These are phyloP conservation scores for Psammodynastes pulverulentus DNA, from an alignment of 2,113 vertebrate genomes.

Conservation along the genomic window DNA sequence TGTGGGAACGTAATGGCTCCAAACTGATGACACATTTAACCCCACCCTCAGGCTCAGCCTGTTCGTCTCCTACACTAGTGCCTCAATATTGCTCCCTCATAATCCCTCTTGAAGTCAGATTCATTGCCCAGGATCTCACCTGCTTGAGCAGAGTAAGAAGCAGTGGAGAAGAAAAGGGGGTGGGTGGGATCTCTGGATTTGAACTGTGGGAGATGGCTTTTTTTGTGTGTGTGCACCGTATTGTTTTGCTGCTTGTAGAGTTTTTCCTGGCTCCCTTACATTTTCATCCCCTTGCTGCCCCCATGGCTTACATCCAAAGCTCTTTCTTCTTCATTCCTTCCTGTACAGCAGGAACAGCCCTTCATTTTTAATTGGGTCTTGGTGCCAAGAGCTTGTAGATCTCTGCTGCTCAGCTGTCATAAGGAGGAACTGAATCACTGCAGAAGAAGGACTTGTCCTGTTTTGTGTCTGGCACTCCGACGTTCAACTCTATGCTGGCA, in stretches of 20 bases:
- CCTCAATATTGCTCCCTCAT: not conserved
- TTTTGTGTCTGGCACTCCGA: not conserved
- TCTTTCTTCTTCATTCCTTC: not conserved
- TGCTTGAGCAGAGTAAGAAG: not conserved
- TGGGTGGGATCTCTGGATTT: not conserved
- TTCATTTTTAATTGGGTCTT: constrained; percentile 5
- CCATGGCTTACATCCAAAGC: not conserved
- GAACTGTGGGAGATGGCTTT: not conserved
- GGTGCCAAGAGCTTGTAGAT: constrained; percentile 4
- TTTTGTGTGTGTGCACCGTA: not conserved
- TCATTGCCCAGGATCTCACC: not conserved
- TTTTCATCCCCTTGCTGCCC: constrained; percentile 15
- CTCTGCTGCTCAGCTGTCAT: constrained; percentile 1
- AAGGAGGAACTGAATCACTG: constrained; percentile 2
- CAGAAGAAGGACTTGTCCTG: not conserved
- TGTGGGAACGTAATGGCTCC: not conserved
- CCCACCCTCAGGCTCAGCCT: not conserved
- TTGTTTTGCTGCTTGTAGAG: not conserved
- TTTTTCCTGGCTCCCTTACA: constrained; percentile 3
- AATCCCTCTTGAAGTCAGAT: not conserved
- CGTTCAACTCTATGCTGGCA: not conserved
- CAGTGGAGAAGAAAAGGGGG: not conserved
- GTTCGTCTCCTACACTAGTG: not conserved
- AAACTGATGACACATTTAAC: not conserved
- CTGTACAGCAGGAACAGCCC: not conserved